Base-by-base conservation (phyloP, 2,888 invertebrate genomes). In the Biston stratarius region DNA sequence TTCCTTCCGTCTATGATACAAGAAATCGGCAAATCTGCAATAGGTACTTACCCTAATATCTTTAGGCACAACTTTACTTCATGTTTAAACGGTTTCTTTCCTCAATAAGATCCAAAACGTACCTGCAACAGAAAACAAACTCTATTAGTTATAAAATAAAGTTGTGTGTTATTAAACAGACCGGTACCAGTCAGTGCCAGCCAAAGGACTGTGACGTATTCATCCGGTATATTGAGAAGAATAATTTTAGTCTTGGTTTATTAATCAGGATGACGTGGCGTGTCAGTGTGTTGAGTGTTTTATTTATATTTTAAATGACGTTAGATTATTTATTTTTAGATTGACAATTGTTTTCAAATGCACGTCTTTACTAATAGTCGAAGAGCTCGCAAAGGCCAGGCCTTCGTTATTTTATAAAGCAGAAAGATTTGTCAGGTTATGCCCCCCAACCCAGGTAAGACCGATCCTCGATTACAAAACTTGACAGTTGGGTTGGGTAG, bases 121-220 rank as follows among this genome's bases (percentile, higher is more conserved):
- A 82, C 81, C 82, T 82, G 78, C 60, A 78, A 81, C 66, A 55
- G 70, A 75, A 77, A 77, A 79, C 11, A 68, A 57, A 65, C 75
- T 60, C 48, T 80, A 72, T 77, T 68, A 70, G 0, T 33, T 61
- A 15, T 0, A 0, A 0, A 0, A 7, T 73, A 78, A 48, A 62
- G 66, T 68, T 38, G 40, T 67, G 14, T 69, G 56, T 73, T 6
- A 34, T 15, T 5, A 38, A 60, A 15, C 33, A 53, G 8, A 1
- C 38, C 63, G 62, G 82, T 82, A 73, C 78, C 79, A 81, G 60
- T 64, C 67, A 57, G 81, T 83, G 72, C 75, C 82, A 79, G 75
- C 42, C 48, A 55, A 61, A 60, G 74, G 71, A 70, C 61, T 65
- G 51, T 68, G 64, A 64, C 64, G 61, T 64, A 47, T 59, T 15